These are phyloP conservation scores for Leucania comma DNA, from an alignment of 2,888 invertebrate genomes.

Conservation along the genomic window DNA sequence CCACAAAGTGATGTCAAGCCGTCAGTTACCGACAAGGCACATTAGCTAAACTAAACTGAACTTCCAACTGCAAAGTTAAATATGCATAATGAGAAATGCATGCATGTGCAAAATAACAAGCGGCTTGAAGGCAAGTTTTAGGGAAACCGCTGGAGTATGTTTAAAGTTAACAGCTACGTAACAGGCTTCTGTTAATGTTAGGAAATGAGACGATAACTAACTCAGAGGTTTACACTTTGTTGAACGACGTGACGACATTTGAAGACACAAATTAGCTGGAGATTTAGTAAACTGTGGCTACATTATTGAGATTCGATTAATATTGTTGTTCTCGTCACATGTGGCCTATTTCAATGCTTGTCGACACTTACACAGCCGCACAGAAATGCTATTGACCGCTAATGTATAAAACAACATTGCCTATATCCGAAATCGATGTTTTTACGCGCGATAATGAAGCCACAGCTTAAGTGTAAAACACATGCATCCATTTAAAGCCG, in stretches of 20 bases:
- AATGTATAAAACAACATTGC: no score
- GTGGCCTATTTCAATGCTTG: no score
- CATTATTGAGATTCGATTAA: no score
- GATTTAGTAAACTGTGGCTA: background rate
- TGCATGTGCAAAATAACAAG: constrained; percentile 55
- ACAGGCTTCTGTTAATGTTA: constrained; percentile 42
- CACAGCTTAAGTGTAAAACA: background rate
- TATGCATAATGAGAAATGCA: constrained; percentile 54
- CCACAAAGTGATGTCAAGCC: constrained; percentile 48
- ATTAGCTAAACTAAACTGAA: constrained; percentile 46
- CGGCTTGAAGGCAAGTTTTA: constrained; percentile 41
- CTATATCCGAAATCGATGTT: no score
- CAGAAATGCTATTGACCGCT: no score
- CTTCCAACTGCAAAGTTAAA: constrained; percentile 50
- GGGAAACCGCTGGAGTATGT: constrained; percentile 30
- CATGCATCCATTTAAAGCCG: background rate
- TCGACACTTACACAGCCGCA: no score
- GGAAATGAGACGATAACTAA: constrained; percentile 33
- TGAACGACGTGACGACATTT: constrained; percentile 29
- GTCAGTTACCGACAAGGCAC: constrained; percentile 46
- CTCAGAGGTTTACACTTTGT: constrained; percentile 33
- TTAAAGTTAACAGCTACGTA: constrained; percentile 34
- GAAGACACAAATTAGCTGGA: constrained; percentile 41
- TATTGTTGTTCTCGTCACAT: no score
- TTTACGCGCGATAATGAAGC: no score